Evolutionary conservation across 2,797 vertebrate genomes (phyloP).

Genomic region (Enteromius treurensis): DNA sequence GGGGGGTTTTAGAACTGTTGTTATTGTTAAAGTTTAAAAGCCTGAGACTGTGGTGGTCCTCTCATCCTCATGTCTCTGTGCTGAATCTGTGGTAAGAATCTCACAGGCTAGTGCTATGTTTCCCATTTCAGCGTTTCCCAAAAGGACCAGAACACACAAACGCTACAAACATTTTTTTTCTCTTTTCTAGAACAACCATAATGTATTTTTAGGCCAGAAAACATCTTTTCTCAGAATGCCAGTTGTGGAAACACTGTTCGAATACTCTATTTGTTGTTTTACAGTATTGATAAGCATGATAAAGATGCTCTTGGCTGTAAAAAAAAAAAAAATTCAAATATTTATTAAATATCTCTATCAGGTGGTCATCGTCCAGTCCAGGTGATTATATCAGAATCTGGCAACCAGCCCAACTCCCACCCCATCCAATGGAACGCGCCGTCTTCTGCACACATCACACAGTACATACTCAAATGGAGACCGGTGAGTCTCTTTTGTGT

Average conservation of each 20-base stretch:
- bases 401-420: conserved; percentile 91
- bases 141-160: conserved; percentile 34
- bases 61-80: conserved; percentile 51
- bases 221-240: neutral
- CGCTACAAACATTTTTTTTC: conserved; percentile 6
- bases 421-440: conserved; percentile 96
- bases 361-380: conserved; percentile 88
- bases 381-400: conserved; percentile 91
- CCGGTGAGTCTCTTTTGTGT: conserved; percentile 76
- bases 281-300: neutral
- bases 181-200: neutral
- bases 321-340: neutral
- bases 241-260: neutral
- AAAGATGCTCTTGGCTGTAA: neutral
- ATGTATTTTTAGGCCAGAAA: neutral
- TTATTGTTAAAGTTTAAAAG: conserved; percentile 23
- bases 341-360: conserved; percentile 60
- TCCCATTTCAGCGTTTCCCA: conserved; percentile 43
- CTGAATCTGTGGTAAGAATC: conserved; percentile 72
- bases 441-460: conserved; percentile 87
- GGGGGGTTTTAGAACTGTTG: conserved; percentile 10
- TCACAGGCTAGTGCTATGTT: conserved; percentile 67
- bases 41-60: conserved; percentile 41
- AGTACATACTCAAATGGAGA: conserved; percentile 95
- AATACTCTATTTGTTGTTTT: conserved; percentile 4